Base-by-base conservation (phyloP, 2,888 invertebrate genomes). In the Mesoligia furuncula region DNA sequence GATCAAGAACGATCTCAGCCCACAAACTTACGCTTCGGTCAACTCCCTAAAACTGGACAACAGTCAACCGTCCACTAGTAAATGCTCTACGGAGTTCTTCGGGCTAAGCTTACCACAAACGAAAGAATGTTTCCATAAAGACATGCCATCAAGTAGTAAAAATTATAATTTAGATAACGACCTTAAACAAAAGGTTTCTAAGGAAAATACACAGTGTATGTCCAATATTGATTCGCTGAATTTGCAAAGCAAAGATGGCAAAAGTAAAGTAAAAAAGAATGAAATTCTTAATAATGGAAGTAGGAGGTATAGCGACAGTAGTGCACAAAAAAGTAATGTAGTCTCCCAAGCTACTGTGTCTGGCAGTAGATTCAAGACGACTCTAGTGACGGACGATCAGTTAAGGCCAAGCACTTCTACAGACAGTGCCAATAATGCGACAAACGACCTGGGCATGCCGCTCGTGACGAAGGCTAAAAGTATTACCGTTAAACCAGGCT, bases 141-240 rank as follows among this genome's bases (percentile, higher is more conserved):
- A 96, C 81, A 91, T 96, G 84, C 95, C 96, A 2, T 94, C 95
- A 4, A 96, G 95, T 84, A 96, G 95, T 85, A 95, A 95, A 90
- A 96, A 96, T 87, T 94, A 91, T 83, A 95, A 96, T 85, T 75
- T 93, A 81, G 95, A 95, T 45, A 88, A 81, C 42, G 94, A 95
- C n/a, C 65, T 85, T 3, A 93, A 90, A 81, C 91, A 91, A 79
- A 96, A 95, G 85, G 95, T 92, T 85, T 76, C 86, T 1, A 96
- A 94, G 89, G 90, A 90, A 36, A 93, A 93, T 74, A 76, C 90
- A 1, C 87, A 90, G 36, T 90, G 84, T 81, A 79, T 91, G 11
- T 89, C 91, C 71, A 92, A 95, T 78, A 82, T 95, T 69, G 95
- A 95, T 72, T 90, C 93, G 2, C 83, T 94, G 45, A 94, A 91